phyloP scores from a whole-genome alignment of 2,113 vertebrate species.

The Ceuthmochares aereus region DNA sequence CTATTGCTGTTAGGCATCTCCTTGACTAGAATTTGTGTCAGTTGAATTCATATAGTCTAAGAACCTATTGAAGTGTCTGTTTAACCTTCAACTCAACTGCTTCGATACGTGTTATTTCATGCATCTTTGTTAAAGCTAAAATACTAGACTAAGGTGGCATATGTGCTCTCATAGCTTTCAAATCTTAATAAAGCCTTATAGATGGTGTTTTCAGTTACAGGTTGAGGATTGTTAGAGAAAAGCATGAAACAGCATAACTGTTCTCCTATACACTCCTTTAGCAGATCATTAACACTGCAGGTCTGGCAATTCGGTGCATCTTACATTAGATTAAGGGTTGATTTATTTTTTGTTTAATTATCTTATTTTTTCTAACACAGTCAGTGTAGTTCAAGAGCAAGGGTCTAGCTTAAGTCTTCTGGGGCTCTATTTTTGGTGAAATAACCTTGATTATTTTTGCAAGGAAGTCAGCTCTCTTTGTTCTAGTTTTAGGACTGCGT shows the following conservation, averaged over 20 bases:
- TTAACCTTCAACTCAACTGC: not conserved
- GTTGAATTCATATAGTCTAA: not conserved
- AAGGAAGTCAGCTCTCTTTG: constrained; percentile 19
- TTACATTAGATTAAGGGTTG: not conserved
- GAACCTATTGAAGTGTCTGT: not conserved
- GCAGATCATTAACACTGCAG: not conserved
- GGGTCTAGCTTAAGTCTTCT: not conserved
- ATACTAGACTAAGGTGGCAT: not conserved
- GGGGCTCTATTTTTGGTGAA: constrained; percentile 25
- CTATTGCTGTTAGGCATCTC: not conserved
- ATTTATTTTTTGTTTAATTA: not conserved
- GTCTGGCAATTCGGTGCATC: not conserved
- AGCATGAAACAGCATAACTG: not conserved
- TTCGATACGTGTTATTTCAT: not conserved
- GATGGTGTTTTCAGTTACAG: not conserved
- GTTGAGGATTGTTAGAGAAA: not conserved
- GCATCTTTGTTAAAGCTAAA: not conserved
- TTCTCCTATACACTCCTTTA: not conserved
- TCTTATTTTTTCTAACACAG: not conserved
- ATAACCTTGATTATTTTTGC: constrained; percentile 37
- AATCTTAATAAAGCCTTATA: not conserved
- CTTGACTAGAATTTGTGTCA: not conserved
- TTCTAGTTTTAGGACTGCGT: constrained; percentile 31
- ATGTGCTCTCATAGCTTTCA: not conserved
- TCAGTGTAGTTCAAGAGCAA: not conserved